Evolutionary conservation across 2,113 vertebrate species (phyloP).

Genomic region (Rhipidura dahli): DNA sequence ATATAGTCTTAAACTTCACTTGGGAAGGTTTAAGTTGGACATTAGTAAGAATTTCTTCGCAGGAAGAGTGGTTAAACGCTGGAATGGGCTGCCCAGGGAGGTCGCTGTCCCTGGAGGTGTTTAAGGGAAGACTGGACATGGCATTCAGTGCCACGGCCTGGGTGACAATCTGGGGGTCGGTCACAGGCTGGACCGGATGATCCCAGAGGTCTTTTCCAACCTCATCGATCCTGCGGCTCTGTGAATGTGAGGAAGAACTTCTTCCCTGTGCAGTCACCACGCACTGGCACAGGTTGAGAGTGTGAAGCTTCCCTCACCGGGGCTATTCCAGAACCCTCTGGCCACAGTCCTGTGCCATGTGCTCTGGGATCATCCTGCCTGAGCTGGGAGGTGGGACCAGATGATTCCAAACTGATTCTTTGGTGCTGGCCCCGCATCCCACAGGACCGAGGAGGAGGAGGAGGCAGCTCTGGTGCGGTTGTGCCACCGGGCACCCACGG

Average conservation of each 20-base stretch:
- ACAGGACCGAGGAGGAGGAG: constrained; percentile 60
- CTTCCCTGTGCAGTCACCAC: not conserved
- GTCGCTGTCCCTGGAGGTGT: not conserved
- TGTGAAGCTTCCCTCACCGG: not conserved
- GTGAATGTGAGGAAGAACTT: too few species aligned
- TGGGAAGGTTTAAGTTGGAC: not conserved
- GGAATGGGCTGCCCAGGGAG: not conserved
- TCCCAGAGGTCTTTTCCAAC: not conserved
- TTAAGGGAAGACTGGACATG: not conserved
- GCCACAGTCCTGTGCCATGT: accelerated
- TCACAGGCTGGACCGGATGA: not conserved
- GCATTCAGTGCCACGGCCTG: not conserved
- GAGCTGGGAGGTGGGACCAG: not conserved
- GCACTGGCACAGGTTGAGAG: not conserved
- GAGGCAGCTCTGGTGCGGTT: constrained; percentile 65
- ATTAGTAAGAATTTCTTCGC: not conserved
- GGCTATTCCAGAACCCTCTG: not conserved
- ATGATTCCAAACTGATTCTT: not conserved
- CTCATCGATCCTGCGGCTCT: not conserved
- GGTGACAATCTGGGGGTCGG: not conserved
- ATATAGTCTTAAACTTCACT: not conserved
- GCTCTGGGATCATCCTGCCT: not conserved
- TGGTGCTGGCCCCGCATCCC: not conserved
- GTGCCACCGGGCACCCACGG: constrained; percentile 40
- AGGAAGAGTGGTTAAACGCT: too few species aligned